Percentiles rank a stretch among this genome's conserved stretches.
Evolutionary conservation across 2,888 invertebrate species (phyloP).

Genomic region (Eudasyphora cyanicolor): DNA sequence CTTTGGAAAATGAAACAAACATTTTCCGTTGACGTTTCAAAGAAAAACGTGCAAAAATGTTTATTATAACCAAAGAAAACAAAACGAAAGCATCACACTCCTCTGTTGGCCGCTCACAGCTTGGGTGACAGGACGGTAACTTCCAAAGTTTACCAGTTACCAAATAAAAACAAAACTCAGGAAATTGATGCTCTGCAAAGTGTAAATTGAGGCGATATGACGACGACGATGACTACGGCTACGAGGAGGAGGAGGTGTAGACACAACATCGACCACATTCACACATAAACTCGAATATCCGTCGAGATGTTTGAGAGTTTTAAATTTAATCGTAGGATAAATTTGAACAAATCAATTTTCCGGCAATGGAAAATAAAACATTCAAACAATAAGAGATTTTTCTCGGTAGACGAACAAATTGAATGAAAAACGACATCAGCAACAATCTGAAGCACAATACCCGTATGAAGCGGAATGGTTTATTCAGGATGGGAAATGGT

Average conservation of each 20-base stretch:
- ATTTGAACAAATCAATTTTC: conserved; percentile 80
- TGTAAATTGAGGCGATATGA: conserved; percentile 61
- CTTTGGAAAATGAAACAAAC: conserved; percentile 46
- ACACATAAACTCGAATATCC: conserved; percentile 61
- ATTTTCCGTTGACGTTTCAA: conserved; percentile 48
- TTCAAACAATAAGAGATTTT: conserved; percentile 30
- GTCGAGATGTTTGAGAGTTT: conserved; percentile 6
- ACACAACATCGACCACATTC: conserved; percentile 68
- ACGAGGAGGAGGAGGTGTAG: conserved; percentile 7
- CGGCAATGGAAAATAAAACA: conserved; percentile 55
- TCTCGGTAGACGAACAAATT: conserved; percentile 62
- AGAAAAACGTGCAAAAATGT: conserved; percentile 64
- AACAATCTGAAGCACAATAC: conserved; percentile 52
- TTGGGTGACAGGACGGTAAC: neutral
- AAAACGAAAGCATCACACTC: conserved; percentile 5
- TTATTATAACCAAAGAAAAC: conserved; percentile 18
- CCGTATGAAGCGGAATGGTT: conserved; percentile 21
- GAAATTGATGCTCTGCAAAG: conserved; percentile 39
- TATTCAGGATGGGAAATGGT: neutral
- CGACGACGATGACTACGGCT: neutral
- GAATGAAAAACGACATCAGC: conserved; percentile 50
- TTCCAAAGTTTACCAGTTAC: neutral
- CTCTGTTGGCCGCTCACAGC: conserved; percentile 36
- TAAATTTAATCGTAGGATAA: conserved; percentile 79
- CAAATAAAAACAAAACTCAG: conserved; percentile 5